phyloP scores from a whole-genome alignment of 2,888 invertebrate genomes.

The Sinotaia quadrata region DNA sequence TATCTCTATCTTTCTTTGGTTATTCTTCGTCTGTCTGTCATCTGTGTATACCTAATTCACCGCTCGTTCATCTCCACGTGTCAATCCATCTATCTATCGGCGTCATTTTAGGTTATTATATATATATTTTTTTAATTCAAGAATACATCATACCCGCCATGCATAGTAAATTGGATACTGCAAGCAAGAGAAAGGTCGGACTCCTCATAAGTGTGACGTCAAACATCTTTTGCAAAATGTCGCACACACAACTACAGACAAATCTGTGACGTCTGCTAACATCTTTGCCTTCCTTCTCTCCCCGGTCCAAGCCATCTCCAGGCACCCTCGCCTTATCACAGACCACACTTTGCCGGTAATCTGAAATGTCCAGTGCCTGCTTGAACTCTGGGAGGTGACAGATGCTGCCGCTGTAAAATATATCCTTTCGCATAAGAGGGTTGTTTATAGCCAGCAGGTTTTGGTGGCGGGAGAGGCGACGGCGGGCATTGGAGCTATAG shows the following conservation, averaged over 20 bases:
- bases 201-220: slow-evolving; percentile 88
- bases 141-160: slow-evolving; percentile 38
- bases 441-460: too few species aligned
- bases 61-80: too few species aligned
- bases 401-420: slow-evolving; percentile 97
- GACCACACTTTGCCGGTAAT: slow-evolving; percentile 24
- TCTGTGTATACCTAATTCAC: too few species aligned
- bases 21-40: too few species aligned
- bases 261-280: not conserved
- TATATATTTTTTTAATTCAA: too few species aligned
- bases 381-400: slow-evolving; percentile 92
- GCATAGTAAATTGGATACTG: slow-evolving; percentile 43
- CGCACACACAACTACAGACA: not conserved
- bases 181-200: slow-evolving; percentile 80
- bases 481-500: too few species aligned
- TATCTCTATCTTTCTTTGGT: too few species aligned
- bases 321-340: not conserved
- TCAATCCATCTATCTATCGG: too few species aligned
- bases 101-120: too few species aligned
- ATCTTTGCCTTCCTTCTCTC: not conserved
- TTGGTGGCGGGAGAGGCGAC: too few species aligned
- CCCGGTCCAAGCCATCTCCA: too few species aligned
- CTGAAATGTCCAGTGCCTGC: slow-evolving; percentile 77
- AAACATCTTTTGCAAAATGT: slow-evolving; percentile 76
- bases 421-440: slow-evolving; percentile 92